Evolutionary conservation across 2,113 vertebrate genomes (phyloP).

Genomic region (Psettodes erumei): DNA sequence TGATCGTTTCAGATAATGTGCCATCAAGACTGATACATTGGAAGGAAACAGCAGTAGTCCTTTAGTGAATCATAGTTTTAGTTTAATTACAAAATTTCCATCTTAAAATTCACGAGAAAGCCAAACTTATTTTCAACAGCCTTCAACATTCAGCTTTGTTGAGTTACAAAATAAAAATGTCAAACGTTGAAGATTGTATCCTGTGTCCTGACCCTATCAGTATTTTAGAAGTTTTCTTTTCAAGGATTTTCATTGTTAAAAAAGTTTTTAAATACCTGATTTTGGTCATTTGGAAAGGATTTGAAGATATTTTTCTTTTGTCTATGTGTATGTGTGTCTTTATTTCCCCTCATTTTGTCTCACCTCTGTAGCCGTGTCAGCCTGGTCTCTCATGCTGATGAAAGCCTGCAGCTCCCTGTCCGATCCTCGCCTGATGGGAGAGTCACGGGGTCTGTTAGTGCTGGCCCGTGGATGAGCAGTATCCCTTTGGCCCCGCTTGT

Average conservation of each 20-base stretch:
- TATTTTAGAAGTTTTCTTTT: not conserved
- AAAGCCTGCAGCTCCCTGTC: constrained; percentile 88
- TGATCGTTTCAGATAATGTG: not conserved
- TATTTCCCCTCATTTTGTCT: not conserved
- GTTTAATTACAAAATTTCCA: too few relatives aligned
- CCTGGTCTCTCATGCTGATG: constrained; percentile 87
- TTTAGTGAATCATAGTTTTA: too few relatives aligned
- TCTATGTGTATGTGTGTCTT: not conserved
- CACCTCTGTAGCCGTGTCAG: constrained; percentile 82
- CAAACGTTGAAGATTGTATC: not conserved
- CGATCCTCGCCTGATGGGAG: constrained; percentile 82
- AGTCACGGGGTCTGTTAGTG: constrained; percentile 60
- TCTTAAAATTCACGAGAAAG: not conserved
- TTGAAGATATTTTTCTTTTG: not conserved
- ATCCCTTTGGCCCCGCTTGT: constrained; percentile 32
- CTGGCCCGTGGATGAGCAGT: not conserved
- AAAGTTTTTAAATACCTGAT: not conserved
- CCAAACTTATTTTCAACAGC: not conserved
- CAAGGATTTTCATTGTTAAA: not conserved
- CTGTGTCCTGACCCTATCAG: too few relatives aligned
- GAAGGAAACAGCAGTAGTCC: not conserved
- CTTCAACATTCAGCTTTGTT: not conserved
- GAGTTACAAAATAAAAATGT: too few relatives aligned
- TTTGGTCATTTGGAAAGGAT: not conserved
- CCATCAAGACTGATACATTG: not conserved